Evolutionary conservation across 2,797 vertebrate genomes (phyloP).

Genomic region (Neopelma chrysocephalum): DNA sequence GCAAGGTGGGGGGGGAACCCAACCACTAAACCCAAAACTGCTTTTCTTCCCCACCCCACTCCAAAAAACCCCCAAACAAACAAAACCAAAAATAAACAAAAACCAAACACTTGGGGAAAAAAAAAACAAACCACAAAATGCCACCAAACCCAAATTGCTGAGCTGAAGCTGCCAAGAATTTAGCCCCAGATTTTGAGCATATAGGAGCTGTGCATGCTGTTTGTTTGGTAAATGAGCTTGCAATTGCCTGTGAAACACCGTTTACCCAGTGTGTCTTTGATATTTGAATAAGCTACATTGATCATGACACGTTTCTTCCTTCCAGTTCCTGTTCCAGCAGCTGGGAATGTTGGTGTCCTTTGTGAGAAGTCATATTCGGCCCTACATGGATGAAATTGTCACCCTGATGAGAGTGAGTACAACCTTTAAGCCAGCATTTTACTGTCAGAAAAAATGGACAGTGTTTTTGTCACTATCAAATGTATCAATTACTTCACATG

Average conservation of each 20-base stretch:
- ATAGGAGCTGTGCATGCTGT: neutral
- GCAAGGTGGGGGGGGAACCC: neutral
- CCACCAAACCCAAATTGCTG: neutral
- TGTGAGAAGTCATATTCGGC: slow-evolving; percentile 97
- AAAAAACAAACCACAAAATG: neutral
- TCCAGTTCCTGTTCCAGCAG: slow-evolving; percentile 96
- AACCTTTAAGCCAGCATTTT: neutral
- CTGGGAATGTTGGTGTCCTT: slow-evolving; percentile 98
- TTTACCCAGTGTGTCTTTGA: neutral
- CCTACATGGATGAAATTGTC: slow-evolving; percentile 99
- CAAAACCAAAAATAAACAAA: neutral
- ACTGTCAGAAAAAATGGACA: neutral
- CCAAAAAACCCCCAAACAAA: no score
- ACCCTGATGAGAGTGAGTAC: slow-evolving; percentile 95
- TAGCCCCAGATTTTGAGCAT: neutral
- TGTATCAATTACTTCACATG: neutral
- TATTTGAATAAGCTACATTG: neutral
- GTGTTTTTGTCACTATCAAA: neutral
- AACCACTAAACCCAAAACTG: neutral
- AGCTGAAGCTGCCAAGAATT: slow-evolving; percentile 16
- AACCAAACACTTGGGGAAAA: neutral
- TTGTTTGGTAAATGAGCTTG: slow-evolving; percentile 7
- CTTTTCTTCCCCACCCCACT: neutral
- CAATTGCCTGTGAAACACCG: neutral
- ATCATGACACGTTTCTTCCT: neutral